Percentiles rank a stretch among this genome's conserved stretches.
phyloP scores from a whole-genome alignment of 2,888 invertebrate species.

The Periphyllus acericola region DNA sequence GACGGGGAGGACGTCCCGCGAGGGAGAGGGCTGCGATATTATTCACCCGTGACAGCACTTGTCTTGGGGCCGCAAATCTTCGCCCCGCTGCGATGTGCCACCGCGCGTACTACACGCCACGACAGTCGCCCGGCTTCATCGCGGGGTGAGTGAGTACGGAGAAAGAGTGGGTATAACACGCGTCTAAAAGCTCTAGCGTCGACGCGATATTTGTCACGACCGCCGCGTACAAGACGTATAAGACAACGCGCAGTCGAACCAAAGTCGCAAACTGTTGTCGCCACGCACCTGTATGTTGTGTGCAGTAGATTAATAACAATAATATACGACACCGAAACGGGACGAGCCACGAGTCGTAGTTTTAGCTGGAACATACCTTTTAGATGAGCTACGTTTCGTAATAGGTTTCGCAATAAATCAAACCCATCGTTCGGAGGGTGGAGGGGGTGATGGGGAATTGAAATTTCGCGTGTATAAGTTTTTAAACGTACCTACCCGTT shows the following conservation, averaged over 20 bases:
- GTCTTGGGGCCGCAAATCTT: conserved; percentile 9
- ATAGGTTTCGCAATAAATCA: too few species aligned
- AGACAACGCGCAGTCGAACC: neutral
- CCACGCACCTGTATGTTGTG: neutral
- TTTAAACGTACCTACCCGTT: too few species aligned
- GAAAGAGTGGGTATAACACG: too few species aligned
- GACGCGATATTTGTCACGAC: neutral
- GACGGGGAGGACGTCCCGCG: neutral
- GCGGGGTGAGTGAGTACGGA: neutral
- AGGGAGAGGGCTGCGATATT: neutral
- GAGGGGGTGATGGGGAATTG: too few species aligned
- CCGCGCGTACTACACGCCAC: neutral
- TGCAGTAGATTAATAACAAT: too few species aligned
- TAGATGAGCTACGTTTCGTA: too few species aligned
- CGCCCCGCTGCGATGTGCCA: neutral
- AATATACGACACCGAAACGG: too few species aligned
- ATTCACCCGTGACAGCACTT: conserved; percentile 43
- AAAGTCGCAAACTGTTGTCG: neutral
- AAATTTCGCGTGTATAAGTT: too few species aligned
- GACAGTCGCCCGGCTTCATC: neutral
- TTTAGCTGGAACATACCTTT: too few species aligned
- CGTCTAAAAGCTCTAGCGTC: neutral
- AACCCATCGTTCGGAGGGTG: too few species aligned
- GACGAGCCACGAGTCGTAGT: too few species aligned
- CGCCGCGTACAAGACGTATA: neutral